Conservation (phyloP, 2,113 vertebrate genomes). For the Rana temporaria region DNA sequence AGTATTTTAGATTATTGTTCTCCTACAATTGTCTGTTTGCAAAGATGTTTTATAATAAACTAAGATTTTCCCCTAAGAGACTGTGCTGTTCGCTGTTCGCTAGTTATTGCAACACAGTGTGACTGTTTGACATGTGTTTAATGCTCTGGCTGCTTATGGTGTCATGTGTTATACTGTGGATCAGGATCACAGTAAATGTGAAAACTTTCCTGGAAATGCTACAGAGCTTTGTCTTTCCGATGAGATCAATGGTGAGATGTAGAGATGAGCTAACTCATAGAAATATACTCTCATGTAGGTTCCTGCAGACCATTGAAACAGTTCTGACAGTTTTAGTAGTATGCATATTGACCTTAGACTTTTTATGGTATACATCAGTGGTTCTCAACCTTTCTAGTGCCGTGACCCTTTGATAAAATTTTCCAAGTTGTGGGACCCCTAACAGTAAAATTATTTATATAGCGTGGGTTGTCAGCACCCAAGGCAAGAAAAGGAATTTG, state of each 20-base stretch:
- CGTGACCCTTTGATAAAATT: too few relatives aligned
- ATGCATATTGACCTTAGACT: too few relatives aligned
- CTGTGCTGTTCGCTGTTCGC: not conserved
- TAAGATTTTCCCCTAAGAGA: constrained; percentile 6
- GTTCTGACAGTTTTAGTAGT: too few relatives aligned
- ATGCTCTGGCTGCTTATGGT: not conserved
- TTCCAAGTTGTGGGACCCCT: too few relatives aligned
- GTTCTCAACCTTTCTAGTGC: too few relatives aligned
- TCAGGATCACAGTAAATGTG: constrained; percentile 20
- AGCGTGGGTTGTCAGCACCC: too few relatives aligned
- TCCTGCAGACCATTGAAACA: too few relatives aligned
- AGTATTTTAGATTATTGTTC: constrained; percentile 16
- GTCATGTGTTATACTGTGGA: constrained; percentile 40
- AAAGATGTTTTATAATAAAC: not conserved
- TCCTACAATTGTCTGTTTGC: not conserved
- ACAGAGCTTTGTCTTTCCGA: not conserved
- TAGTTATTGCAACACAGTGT: constrained; percentile 13
- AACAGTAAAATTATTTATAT: too few relatives aligned
- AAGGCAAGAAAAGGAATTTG: too few relatives aligned
- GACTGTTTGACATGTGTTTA: constrained; percentile 28
- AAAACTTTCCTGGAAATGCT: not conserved
- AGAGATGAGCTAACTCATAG: too few relatives aligned
- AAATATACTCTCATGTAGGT: too few relatives aligned
- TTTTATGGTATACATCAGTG: too few relatives aligned
- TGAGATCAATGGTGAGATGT: not conserved